Conservation (phyloP, 2,113 vertebrate genomes). For the Fregata magnificens region DNA sequence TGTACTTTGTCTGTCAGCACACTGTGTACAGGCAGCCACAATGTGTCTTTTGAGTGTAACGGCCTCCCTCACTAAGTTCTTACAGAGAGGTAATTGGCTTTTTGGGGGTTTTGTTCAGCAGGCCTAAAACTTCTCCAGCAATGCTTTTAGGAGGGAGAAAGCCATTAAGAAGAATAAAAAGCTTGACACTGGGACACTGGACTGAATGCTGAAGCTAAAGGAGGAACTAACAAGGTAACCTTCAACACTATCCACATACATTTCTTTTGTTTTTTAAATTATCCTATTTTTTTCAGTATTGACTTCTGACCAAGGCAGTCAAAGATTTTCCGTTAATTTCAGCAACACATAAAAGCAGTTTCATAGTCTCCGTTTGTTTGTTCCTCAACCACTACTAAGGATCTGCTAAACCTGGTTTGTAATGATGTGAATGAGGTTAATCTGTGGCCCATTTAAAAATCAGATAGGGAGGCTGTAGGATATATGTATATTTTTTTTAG, state of each 20-base stretch:
- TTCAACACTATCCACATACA: background rate
- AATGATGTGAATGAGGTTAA: background rate
- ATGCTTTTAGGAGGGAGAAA: background rate
- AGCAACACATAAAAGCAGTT: background rate
- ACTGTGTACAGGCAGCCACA: rapidly evolving
- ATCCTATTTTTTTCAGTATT: background rate
- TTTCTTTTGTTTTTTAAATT: background rate
- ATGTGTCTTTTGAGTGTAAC: background rate
- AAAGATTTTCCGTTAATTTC: background rate
- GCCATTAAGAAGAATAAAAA: background rate
- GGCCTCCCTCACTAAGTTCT: background rate
- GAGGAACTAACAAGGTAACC: background rate
- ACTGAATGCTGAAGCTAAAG: background rate
- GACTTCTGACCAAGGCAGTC: background rate
- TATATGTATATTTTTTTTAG: too few species aligned
- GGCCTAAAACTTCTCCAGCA: background rate
- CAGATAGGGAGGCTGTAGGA: background rate
- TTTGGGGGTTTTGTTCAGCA: background rate
- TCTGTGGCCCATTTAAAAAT: background rate
- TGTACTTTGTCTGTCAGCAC: background rate
- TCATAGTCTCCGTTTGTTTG: background rate
- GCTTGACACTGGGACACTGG: background rate
- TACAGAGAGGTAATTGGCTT: background rate
- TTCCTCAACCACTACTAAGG: background rate
- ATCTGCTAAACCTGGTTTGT: background rate